These are phyloP conservation scores for Diorhabda carinulata DNA, from an alignment of 1,140 invertebrate genomes.

Conservation along the genomic window DNA sequence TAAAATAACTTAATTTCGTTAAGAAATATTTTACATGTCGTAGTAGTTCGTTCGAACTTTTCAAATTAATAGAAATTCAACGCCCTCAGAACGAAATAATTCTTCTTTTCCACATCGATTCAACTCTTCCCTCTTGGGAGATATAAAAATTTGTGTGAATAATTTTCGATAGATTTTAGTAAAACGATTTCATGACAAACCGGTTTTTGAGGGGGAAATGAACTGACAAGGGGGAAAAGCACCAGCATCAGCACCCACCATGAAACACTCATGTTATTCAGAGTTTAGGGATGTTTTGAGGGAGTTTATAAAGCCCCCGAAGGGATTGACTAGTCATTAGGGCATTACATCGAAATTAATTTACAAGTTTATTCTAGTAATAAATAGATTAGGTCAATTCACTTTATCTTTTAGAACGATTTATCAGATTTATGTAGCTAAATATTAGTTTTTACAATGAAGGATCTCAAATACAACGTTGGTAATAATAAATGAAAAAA, in stretches of 20 bases:
- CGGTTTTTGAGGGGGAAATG: not conserved
- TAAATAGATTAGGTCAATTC: conserved; percentile 39
- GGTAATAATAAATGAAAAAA: too few species aligned
- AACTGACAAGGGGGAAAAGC: conserved; percentile 12
- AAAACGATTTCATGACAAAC: not conserved
- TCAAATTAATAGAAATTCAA: too few species aligned
- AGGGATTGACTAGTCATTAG: conserved; percentile 45
- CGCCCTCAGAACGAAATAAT: not conserved
- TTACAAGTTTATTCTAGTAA: conserved; percentile 44
- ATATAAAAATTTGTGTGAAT: not conserved
- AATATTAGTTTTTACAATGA: not conserved
- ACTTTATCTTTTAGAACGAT: conserved; percentile 4
- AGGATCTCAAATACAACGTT: too few species aligned
- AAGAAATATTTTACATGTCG: too few species aligned
- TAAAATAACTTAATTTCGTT: too few species aligned
- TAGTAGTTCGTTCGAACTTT: too few species aligned
- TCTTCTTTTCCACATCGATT: not conserved
- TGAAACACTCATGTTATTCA: conserved; percentile 21
- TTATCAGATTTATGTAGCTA: conserved; percentile 7
- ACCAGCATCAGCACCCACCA: conserved; percentile 7
- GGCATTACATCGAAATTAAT: conserved; percentile 48
- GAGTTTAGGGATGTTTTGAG: conserved; percentile 25
- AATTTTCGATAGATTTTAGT: conserved; percentile 11
- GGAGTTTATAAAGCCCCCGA: conserved; percentile 35
- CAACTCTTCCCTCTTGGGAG: not conserved